Base-by-base conservation (phyloP, 2,797 vertebrate species). In the Gymnoscopelus microlampas region DNA sequence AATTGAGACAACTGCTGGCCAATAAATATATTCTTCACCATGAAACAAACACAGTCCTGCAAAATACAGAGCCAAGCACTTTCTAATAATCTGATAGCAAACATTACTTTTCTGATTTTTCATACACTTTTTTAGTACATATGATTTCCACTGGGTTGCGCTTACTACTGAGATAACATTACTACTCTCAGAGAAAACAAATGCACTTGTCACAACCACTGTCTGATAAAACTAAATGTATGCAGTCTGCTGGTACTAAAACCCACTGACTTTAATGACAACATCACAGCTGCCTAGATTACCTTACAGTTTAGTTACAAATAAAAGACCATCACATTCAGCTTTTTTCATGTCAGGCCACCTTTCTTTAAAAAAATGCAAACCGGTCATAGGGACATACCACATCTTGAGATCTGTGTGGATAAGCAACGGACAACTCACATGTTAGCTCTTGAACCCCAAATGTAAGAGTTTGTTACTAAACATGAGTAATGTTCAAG, bases 1-100 rank as follows among this genome's bases (percentile, higher is more conserved):
- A 88, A 92, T 90, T 87, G 86, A 92, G 89, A 90, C 89, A 88
- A 90, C 89, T 89, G 90, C 91, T 90, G 88, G 92, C 90, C 92
- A 92, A 92, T 90, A 91, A 91, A 91, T 92, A 92, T 90, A 91
- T 85, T 91, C 89, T 90, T 91, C 86, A 91, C 88, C 90, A 90
- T 91, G 86, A 92, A 89, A 92, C 89, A 88, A 91, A 90, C 85
- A 92, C 90, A 89, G 88, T 89, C 88, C 88, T 90, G 90, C 86
- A 87, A 89, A 88, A 91, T 85, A 90, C 90, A 90, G 89, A 91
- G 91, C 89, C 91, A 90, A 91, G 90, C 90, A 92, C 88, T 92
- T 92, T 92, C 90, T 87, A 89, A 89, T 91, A 91, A 86, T 88
- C 85, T 76, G 86, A 91, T 84, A 93, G 89, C 87, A 89, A 90